Conservation (phyloP, 2,113 vertebrate genomes). For the Eudorcas thomsonii region DNA sequence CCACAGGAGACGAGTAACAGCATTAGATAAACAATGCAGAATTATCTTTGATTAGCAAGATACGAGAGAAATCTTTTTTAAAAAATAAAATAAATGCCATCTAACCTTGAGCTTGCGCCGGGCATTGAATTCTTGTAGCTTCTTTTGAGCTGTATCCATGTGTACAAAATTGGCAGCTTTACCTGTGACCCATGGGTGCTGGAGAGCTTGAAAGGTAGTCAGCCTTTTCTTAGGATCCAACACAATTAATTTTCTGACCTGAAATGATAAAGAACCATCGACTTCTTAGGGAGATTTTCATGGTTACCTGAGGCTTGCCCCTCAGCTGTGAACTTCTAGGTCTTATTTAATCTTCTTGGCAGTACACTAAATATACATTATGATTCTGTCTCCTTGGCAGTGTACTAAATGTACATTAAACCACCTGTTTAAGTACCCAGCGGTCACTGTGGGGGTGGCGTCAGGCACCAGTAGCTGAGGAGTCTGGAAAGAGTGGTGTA, state of each 20-base stretch:
- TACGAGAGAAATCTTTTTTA: neutral
- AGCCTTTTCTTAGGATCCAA: slow-evolving; percentile 91
- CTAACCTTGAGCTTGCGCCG: slow-evolving; percentile 91
- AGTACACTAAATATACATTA: neutral
- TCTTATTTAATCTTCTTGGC: neutral
- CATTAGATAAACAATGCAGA: neutral
- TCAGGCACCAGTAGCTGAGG: neutral
- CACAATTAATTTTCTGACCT: slow-evolving; percentile 92
- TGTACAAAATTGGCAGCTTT: slow-evolving; percentile 91
- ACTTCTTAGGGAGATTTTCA: neutral
- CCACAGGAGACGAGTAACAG: neutral
- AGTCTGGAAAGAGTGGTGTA: neutral
- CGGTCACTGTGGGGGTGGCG: neutral
- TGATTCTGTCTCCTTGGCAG: neutral
- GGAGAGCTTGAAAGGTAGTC: slow-evolving; percentile 89
- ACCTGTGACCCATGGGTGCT: slow-evolving; percentile 92
- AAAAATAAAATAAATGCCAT: neutral
- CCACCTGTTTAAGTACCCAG: neutral
- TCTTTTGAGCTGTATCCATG: slow-evolving; percentile 93
- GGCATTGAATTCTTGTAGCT: slow-evolving; percentile 92
- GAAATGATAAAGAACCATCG: slow-evolving; percentile 35
- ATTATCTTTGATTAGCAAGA: neutral
- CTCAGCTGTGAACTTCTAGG: neutral
- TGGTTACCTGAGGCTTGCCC: neutral
- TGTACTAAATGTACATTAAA: neutral